phyloP scores from a whole-genome alignment of 1,140 invertebrate species.

The Pseudomyrmex pallidus region DNA sequence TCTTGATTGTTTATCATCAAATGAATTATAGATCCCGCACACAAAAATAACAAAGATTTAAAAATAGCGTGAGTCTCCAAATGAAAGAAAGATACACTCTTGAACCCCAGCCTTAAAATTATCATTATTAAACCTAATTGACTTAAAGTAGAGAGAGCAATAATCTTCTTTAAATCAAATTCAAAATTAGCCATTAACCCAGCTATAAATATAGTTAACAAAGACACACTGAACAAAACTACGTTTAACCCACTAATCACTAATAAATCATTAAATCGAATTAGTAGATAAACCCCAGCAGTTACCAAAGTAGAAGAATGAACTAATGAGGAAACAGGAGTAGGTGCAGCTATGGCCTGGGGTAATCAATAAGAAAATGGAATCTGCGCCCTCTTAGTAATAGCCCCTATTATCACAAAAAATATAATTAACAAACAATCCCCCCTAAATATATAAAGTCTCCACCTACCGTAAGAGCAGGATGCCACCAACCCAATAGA shows the following conservation, averaged over 20 bases:
- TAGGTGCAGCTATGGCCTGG: conserved; percentile 89
- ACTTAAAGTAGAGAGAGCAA: conserved; percentile 90
- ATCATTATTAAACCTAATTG: conserved; percentile 89
- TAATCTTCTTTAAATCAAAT: conserved; percentile 89
- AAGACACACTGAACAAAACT: conserved; percentile 77
- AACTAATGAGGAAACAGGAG: conserved; percentile 89
- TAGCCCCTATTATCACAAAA: conserved; percentile 84
- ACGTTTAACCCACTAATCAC: conserved; percentile 14
- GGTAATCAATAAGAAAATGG: conserved; percentile 90
- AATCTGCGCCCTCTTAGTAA: conserved; percentile 91
- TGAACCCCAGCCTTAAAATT: conserved; percentile 82
- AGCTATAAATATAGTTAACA: conserved; percentile 88
- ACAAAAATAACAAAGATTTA: conserved; percentile 88
- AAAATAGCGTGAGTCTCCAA: conserved; percentile 88
- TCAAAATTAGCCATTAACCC: conserved; percentile 87
- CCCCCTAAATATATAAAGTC: conserved; percentile 78
- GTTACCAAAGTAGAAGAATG: conserved; percentile 91
- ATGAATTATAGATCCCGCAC: conserved; percentile 87
- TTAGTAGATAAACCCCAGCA: conserved; percentile 89
- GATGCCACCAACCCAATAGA: too few relatives aligned
- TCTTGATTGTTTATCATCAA: conserved; percentile 87
- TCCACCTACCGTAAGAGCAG: conserved; percentile 59
- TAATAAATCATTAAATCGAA: conserved; percentile 86
- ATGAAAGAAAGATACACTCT: conserved; percentile 87
- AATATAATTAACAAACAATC: conserved; percentile 82